Conservation (phyloP, 2,888 invertebrate species). For the Drosophila demipolita region DNA sequence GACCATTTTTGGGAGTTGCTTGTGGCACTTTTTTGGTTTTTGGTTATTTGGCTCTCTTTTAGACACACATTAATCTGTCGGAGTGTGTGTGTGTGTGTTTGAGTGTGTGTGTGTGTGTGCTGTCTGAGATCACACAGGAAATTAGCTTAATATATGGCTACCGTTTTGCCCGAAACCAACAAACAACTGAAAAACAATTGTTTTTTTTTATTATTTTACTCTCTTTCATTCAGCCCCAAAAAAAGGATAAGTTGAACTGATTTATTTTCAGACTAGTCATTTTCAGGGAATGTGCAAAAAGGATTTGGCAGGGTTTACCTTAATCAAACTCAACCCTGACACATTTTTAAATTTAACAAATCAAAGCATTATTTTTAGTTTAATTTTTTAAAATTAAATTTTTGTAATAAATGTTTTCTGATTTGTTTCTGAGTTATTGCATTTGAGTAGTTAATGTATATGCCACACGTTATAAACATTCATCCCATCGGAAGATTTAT, state of each 20-base stretch:
- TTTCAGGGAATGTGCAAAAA: neutral
- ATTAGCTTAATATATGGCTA: conserved; percentile 59
- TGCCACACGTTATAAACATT: neutral
- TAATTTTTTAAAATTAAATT: neutral
- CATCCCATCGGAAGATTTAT: neutral
- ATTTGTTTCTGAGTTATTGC: neutral
- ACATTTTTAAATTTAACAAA: neutral
- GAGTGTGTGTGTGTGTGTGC: conserved; percentile 7
- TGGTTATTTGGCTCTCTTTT: conserved; percentile 40
- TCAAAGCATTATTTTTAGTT: neutral
- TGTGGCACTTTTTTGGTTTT: conserved; percentile 44
- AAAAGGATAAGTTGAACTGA: neutral
- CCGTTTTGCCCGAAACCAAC: conserved; percentile 34
- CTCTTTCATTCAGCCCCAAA: neutral
- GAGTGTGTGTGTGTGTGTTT: conserved; percentile 9
- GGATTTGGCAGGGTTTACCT: neutral
- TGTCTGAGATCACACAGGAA: conserved; percentile 75
- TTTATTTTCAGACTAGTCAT: neutral
- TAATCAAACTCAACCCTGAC: neutral
- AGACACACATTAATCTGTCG: conserved; percentile 27
- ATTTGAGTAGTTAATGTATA: neutral
- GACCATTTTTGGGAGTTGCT: conserved; percentile 68
- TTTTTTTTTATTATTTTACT: neutral
- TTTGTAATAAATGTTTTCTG: neutral
- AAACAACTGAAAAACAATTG: conserved; percentile 11